These are phyloP conservation scores for Megastigmus dorsalis DNA, from an alignment of 2,888 invertebrate species.

Conservation along the genomic window DNA sequence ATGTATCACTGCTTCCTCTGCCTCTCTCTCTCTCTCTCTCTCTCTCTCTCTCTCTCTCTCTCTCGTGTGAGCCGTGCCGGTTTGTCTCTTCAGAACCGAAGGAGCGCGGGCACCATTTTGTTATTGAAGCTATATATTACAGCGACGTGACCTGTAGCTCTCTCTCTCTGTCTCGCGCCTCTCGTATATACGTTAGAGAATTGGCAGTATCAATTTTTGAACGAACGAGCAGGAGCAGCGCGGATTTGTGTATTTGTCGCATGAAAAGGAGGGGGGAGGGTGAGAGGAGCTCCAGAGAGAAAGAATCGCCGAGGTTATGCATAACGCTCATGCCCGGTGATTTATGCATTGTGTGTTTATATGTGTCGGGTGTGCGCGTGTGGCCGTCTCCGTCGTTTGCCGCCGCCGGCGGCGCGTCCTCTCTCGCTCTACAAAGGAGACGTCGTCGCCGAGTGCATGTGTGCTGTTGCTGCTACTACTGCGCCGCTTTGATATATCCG, in stretches of 20 bases:
- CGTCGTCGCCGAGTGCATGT: not conserved
- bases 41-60: no score
- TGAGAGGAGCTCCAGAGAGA: no score
- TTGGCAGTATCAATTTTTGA: conserved; percentile 47
- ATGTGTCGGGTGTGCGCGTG: not conserved
- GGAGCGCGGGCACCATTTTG: not conserved
- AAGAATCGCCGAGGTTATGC: conserved; percentile 6
- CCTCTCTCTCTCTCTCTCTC: no score
- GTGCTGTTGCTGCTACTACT: no score
- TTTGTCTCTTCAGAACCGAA: no score
- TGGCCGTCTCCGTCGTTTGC: not conserved
- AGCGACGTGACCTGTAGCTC: conserved; percentile 14
- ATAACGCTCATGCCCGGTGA: conserved; percentile 14
- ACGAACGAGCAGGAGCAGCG: not conserved
- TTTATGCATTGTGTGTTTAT: conserved; percentile 22
- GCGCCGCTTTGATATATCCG: no score
- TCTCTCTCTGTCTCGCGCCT: not conserved
- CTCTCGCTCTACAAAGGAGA: no score
- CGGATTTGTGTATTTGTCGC: conserved; percentile 20
- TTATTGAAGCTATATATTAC: not conserved
- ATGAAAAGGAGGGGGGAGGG: no score
- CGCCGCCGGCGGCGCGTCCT: no score
- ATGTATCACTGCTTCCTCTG: conserved; percentile 15
- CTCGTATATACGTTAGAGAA: no score
- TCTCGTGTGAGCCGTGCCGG: no score